Evolutionary conservation across 2,797 vertebrate species (phyloP), one percentile per base, ranked within the genome.

Genomic region (Cephalopachus bancanus): DNA sequence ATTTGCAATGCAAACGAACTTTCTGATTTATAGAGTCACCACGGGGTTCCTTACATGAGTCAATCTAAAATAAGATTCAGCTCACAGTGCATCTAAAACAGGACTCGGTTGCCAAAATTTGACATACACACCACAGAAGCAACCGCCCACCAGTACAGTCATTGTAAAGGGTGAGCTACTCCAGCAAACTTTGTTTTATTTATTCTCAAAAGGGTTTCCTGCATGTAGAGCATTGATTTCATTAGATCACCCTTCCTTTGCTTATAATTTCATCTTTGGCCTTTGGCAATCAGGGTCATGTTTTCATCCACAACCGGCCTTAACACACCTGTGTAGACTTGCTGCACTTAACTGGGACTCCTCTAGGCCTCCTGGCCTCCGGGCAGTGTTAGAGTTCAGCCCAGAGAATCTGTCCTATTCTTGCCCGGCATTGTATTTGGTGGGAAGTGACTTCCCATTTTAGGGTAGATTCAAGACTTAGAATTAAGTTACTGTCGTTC

Each of bases 1-100:
- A 93, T 97, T 96, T 97, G 96, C 94, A 95, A 96, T 94, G 93
- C 97, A 96, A 96, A 97, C 88, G 49, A 94, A 96, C 59, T 59
- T 94, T 95, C 96, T 96, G 96, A 96, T 96, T 95, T 96, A 93
- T 86, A 78, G 92, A 93, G 85, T 94, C 96, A 85, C 97, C 93
- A 93, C 62, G 0, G 97, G 97, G 97, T 92, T 92, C 96, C 97
- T 81, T 94, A 72, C 91, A 89, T 10, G 94, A 94, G 94, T 89
- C 95, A 64, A 71, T 95, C 93, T 95, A 94, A 90, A 97, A 97
- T 60, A 92, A 64, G 81, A 91, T 67, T 90, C 75, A 55, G 84
- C 95, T 95, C 51, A 37, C 86, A 19, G 94, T 7, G 71, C 88
- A 19, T 94, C 95, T 86, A 91, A 96, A 96, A 96, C 28, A 74